Conservation (phyloP, 1,140 invertebrate genomes). For the Drosophila persimilis region DNA sequence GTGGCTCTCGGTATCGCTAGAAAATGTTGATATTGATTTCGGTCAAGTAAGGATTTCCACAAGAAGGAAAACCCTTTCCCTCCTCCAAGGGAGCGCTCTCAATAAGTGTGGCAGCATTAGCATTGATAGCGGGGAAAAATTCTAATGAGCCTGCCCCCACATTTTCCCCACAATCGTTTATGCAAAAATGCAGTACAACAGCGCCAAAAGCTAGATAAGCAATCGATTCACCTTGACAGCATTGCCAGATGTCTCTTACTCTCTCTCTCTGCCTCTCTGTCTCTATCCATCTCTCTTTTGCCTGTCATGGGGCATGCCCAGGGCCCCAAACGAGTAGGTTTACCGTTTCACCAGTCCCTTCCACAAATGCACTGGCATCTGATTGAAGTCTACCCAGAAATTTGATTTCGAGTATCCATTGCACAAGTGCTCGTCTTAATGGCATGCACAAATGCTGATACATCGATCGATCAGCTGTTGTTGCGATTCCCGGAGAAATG, state of each 20-base stretch:
- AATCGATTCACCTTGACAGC: constrained; percentile 11
- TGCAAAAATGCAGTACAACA: too few species aligned
- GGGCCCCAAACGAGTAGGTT: too few species aligned
- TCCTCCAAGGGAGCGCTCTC: constrained; percentile 1
- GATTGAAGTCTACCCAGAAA: too few species aligned
- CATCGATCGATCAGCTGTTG: background rate
- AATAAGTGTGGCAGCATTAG: constrained; percentile 10
- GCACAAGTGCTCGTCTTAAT: too few species aligned
- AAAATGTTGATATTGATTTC: constrained; percentile 31
- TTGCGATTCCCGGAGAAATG: too few species aligned
- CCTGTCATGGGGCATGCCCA: too few species aligned
- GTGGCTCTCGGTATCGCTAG: constrained; percentile 21
- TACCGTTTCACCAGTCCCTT: too few species aligned
- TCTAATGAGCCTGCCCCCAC: constrained; percentile 36
- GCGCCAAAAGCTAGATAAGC: constrained; percentile 21
- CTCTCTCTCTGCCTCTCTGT: background rate
- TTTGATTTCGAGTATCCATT: too few species aligned
- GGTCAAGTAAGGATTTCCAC: constrained; percentile 32
- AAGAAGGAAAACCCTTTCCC: constrained; percentile 5
- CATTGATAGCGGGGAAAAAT: constrained; percentile 31
- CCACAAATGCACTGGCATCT: too few species aligned
- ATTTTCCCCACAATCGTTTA: constrained; percentile 10
- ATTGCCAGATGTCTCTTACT: too few species aligned
- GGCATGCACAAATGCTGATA: too few species aligned
- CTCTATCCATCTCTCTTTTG: too few species aligned